Evolutionary conservation across 2,888 invertebrate genomes (phyloP), one percentile per base, ranked within the genome.

Genomic region (Dexiosoma caninum): DNA sequence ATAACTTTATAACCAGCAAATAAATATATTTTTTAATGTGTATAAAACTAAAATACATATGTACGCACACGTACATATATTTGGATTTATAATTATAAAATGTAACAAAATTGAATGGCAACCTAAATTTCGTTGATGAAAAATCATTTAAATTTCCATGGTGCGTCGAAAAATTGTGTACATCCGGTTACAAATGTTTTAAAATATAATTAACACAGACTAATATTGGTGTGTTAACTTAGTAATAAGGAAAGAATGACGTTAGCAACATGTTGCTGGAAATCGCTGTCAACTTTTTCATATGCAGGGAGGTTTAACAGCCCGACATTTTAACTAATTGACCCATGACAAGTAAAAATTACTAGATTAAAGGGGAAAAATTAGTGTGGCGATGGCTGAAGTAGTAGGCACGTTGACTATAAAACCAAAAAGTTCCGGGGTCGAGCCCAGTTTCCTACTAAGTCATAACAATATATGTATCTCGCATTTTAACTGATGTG

Each of bases 101-200:
- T 30, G 30, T 2, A 51, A 51, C 9, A 51, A 51, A 51, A 51
- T 30, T 30, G 27, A 40, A 2, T 51, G 8, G 37, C 49, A 64
- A 35, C 49, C 46, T 49, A 23, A 49, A 64, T 64, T 64, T 27
- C 27, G 27, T 37, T n/a, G 21, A 30, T 42, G 16, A 42, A 42
- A 5, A 44, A 10, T 44, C 30, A 10, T 59, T 30, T 60, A 7
- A n/a, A 40, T 42, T 42, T 37, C 10, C n/a, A 2, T 19, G 21
- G 12, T 23, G 2, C 49, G 5, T 23, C 12, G 23, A 64, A 51
- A 51, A 0, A n/a, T n/a, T 23, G n/a, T n/a, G 49, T 16, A 37
- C 49, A 64, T 49, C 64, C 64, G 57, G 64, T 51, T 51, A 64
- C 1, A 23, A 12, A 14, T 51, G 35, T 14, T 49, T n/a, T 23